These are phyloP conservation scores for Alviniconcha marisindica DNA, from an alignment of 1,140 invertebrate genomes.

Conservation along the genomic window DNA sequence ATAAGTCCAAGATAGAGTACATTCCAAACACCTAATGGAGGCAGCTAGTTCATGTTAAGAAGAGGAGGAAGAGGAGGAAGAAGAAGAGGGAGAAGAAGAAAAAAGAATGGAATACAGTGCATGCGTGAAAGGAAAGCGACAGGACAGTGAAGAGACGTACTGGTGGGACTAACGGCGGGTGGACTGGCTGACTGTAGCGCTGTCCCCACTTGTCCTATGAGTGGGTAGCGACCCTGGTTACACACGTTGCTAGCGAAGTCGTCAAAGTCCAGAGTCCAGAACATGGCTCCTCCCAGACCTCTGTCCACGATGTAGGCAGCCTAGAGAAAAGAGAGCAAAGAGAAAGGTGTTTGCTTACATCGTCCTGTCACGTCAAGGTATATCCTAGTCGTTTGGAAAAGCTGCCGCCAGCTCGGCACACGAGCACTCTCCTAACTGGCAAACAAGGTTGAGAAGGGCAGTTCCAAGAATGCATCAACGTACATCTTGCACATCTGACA, in stretches of 20 bases:
- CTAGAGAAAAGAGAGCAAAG: background rate
- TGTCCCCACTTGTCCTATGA: background rate
- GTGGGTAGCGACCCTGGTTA: background rate
- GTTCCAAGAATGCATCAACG: no score
- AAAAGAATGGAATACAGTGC: background rate
- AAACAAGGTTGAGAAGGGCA: no score
- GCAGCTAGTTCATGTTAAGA: background rate
- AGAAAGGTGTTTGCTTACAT: no score
- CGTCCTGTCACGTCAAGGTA: no score
- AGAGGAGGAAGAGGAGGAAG: background rate
- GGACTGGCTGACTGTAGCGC: background rate
- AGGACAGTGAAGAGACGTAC: no score
- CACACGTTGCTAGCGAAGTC: background rate
- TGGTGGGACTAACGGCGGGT: no score
- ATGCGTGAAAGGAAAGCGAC: background rate
- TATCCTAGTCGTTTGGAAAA: no score
- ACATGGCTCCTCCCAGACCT: slow-evolving; percentile 19
- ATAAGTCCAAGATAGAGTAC: background rate
- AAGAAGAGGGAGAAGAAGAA: background rate
- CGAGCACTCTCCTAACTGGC: no score
- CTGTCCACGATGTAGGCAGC: background rate
- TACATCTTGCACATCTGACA: no score
- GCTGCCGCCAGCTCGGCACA: no score
- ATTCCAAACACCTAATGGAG: background rate
- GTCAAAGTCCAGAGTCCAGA: slow-evolving; percentile 28